phyloP scores from a whole-genome alignment of 2,797 vertebrate species.

The Falco biarmicus region DNA sequence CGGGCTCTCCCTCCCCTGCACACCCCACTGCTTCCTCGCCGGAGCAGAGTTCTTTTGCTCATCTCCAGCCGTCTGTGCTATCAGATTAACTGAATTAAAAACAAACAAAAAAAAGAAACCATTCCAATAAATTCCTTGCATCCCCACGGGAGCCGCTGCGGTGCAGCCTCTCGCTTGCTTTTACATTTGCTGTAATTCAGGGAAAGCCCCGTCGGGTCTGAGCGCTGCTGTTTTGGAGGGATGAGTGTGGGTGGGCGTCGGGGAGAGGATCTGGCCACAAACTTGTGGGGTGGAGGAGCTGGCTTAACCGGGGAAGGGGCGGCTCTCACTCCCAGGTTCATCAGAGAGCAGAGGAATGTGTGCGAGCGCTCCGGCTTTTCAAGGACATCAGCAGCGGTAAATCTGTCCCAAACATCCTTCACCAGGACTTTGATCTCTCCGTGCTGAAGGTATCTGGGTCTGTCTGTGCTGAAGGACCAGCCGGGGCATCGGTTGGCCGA shows the following conservation, averaged over 20 bases:
- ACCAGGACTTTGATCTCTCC: slow-evolving; percentile 63
- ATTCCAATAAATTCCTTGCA: fast-evolving
- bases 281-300: fast-evolving
- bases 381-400: slow-evolving; percentile 42
- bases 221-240: not conserved
- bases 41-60: not conserved
- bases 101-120: not conserved
- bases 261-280: not conserved
- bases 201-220: fast-evolving
- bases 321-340: slow-evolving; percentile 65
- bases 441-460: slow-evolving; percentile 72
- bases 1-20: not conserved
- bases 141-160: not conserved
- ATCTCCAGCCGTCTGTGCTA: not conserved
- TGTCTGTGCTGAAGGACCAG: not conserved
- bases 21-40: not conserved
- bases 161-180: not conserved
- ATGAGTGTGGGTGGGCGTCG: fast-evolving
- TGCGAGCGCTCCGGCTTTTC: slow-evolving; percentile 66
- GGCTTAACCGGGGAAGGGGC: not conserved
- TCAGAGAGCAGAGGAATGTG: slow-evolving; percentile 74
- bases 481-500: not conserved
- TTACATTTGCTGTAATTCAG: fast-evolving
- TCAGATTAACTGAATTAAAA: not conserved
- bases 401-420: slow-evolving; percentile 32